phyloP scores from a whole-genome alignment of 2,888 invertebrate species.

The Agrotis ipsilon region DNA sequence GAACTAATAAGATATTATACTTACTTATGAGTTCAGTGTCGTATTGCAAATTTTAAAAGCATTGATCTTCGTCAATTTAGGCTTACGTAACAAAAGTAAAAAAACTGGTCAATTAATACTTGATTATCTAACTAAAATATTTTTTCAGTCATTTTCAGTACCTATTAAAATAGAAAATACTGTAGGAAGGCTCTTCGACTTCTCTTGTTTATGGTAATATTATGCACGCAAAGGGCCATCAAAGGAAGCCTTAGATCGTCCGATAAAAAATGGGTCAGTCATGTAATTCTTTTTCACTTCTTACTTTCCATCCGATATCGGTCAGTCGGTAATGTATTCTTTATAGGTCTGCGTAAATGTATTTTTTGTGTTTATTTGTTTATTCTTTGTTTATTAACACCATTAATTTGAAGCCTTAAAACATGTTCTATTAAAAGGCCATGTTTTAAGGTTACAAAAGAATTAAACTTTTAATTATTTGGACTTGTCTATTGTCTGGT shows the following conservation, averaged over 20 bases:
- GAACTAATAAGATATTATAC: no score
- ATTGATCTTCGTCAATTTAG: no score
- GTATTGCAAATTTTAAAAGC: no score
- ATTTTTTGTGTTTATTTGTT: no score
- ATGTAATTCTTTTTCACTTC: conserved; percentile 21
- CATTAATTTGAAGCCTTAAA: not conserved
- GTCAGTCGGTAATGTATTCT: not conserved
- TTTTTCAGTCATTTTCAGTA: no score
- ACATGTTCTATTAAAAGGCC: not conserved
- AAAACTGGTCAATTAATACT: no score
- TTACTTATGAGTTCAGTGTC: no score
- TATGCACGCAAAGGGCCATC: conserved; percentile 1
- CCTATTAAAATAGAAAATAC: no score
- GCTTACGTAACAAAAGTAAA: no score
- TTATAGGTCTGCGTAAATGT: not conserved
- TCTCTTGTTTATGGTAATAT: conserved; percentile 14
- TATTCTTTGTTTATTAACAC: not conserved
- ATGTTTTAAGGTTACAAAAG: not conserved
- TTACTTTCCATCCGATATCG: not conserved
- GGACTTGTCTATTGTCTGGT: not conserved
- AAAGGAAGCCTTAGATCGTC: not conserved
- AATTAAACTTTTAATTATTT: not conserved
- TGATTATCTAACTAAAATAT: no score
- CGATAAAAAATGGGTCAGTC: conserved; percentile 39
- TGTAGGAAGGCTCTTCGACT: not conserved